Conservation (phyloP, 2,113 vertebrate species). For the Marmota monax region DNA sequence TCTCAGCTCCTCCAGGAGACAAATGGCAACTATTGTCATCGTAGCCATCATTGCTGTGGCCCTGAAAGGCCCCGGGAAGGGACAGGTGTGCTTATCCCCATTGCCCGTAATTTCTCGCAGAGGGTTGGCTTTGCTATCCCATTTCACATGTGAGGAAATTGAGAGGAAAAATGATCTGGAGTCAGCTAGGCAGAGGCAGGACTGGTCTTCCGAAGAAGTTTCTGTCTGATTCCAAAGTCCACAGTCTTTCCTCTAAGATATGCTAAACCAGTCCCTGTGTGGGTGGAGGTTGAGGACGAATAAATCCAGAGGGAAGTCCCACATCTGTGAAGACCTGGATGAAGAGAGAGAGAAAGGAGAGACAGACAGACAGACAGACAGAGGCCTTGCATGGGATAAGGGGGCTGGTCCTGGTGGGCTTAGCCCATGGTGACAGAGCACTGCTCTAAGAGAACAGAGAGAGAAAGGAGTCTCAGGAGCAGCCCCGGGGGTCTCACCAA, state of each 20-base stretch:
- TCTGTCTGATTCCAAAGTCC: conserved; percentile 1
- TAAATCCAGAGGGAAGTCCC: background rate
- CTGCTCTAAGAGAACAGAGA: background rate
- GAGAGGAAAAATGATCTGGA: background rate
- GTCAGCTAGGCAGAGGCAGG: background rate
- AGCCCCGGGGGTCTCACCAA: background rate
- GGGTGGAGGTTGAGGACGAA: background rate
- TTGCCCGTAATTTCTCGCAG: background rate
- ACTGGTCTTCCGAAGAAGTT: background rate
- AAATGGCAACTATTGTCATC: background rate
- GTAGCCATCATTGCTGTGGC: accelerated
- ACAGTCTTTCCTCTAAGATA: background rate
- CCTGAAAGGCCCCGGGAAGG: background rate
- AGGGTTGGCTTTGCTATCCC: background rate
- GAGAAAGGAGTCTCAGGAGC: background rate
- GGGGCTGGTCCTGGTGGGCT: background rate
- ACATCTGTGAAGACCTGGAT: background rate
- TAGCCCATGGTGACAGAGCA: background rate
- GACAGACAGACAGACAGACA: background rate
- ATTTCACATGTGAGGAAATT: background rate
- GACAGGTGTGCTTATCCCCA: too few species aligned
- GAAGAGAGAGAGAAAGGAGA: background rate
- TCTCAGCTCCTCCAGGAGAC: conserved; percentile 30
- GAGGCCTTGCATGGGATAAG: background rate
- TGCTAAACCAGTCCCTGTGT: background rate